Evolutionary conservation across 2,113 vertebrate species (phyloP).

Genomic region (Myotis brandtii): DNA sequence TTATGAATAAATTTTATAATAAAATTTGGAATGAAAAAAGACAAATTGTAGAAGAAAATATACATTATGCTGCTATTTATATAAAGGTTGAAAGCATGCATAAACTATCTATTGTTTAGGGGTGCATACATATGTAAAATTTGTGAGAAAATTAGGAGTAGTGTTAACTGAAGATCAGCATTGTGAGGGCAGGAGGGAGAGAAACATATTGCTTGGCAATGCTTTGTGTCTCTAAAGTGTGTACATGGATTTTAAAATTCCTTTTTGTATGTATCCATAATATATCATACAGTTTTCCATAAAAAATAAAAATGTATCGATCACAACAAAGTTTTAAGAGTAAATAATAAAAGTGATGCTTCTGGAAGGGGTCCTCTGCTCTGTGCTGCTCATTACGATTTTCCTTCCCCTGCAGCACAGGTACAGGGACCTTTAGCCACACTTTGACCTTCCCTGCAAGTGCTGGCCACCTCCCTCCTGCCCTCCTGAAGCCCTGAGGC

Average conservation of each 20-base stretch:
- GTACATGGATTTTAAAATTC: background rate
- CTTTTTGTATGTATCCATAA: background rate
- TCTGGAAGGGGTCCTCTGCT: background rate
- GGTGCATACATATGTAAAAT: background rate
- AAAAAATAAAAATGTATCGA: background rate
- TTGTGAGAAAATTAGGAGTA: background rate
- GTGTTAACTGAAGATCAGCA: background rate
- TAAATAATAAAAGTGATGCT: background rate
- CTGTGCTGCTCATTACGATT: background rate
- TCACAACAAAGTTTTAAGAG: slow-evolving; percentile 4
- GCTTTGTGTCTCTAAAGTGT: slow-evolving; percentile 28
- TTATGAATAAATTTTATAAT: slow-evolving; percentile 17
- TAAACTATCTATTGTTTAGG: background rate
- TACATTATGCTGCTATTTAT: background rate
- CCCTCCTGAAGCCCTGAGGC: background rate
- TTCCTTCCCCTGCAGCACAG: background rate
- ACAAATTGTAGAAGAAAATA: background rate
- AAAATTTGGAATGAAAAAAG: background rate
- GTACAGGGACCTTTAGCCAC: background rate
- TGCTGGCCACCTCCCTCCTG: background rate
- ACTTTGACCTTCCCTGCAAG: background rate
- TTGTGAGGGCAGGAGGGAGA: background rate
- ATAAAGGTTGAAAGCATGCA: background rate
- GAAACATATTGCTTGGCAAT: background rate
- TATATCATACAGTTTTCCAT: background rate